Base-by-base conservation (phyloP, 2,113 vertebrate species). In the Regulus satrapa region DNA sequence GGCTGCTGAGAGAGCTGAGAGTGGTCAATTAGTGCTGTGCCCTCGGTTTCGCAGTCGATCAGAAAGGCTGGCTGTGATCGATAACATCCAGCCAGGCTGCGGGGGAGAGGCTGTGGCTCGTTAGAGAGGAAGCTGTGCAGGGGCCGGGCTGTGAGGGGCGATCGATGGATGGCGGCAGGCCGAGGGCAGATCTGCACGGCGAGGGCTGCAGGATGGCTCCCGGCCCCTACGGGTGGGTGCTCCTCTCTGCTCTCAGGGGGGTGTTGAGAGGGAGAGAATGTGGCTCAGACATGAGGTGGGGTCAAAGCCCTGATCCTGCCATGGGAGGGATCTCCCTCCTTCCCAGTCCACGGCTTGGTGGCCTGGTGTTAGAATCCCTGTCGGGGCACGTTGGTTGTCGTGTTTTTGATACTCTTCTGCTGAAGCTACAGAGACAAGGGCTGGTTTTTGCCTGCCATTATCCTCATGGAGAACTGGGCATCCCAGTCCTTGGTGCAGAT, bases 1-100 rank as follows among this genome's bases (percentile, higher is more conserved):
- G 31, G 81, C 89, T 75, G 87, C 75, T 85, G 86, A 74, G 88
- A 67, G 71, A 81, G 75, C 78, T 91, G 76, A 91, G 82, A 28
- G 51, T 1, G 29, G 52, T 95, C 86, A 71, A 93, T 95, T 96
- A 79, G 24, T 36, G 7, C 62, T 32, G 19, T 69, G 34, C 67
- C 63, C 79, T 84, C 0, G 2, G 76, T 68, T 89, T 83, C 1
- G 0, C 78, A 71, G 36, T 95, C 81, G 6, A 96, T 97, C 4
- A 14, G 81, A 62, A 85, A 66, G 79, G 25, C 2, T 3, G 3
- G 9, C 1, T 54, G 48, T 52, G 76, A 96, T 93, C 74, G 18
- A 79, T 75, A 32, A 29, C 29, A 71, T 40, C 29, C 52, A 36
- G 78, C 36, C 2, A 24, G 83, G 56, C 80, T 45, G 88, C 46